Evolutionary conservation across 2,797 vertebrate genomes (phyloP).

Genomic region (Xenentodon cancila): DNA sequence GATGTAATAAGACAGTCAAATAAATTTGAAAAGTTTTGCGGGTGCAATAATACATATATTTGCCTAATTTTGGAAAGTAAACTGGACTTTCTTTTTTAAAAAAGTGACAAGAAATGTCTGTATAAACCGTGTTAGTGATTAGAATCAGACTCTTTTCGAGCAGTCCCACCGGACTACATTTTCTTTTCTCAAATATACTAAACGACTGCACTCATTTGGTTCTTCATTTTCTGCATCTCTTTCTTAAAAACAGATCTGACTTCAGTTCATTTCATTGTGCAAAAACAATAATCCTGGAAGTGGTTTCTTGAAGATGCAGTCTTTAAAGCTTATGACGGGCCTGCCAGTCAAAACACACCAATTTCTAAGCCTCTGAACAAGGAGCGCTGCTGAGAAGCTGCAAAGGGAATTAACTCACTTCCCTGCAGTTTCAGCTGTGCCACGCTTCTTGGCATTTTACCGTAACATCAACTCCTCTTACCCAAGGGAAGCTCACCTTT

Average conservation of each 20-base stretch:
- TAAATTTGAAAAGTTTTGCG: too few relatives aligned
- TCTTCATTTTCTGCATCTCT: conserved; percentile 13
- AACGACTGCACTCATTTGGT: conserved; percentile 9
- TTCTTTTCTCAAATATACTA: neutral
- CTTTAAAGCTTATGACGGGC: conserved; percentile 52
- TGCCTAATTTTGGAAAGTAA: too few relatives aligned
- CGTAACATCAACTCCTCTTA: conserved; percentile 35
- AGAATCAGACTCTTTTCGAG: neutral
- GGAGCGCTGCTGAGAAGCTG: conserved; percentile 50
- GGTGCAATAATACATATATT: too few relatives aligned
- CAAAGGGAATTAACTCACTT: conserved; percentile 53
- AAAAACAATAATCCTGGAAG: conserved; percentile 31
- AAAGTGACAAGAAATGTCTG: too few relatives aligned
- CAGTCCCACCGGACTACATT: neutral
- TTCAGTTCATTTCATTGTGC: conserved; percentile 26
- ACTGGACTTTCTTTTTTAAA: too few relatives aligned
- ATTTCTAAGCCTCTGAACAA: conserved; percentile 42
- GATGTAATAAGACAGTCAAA: too few relatives aligned
- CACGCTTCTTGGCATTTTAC: conserved; percentile 51
- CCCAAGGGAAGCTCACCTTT: conserved; percentile 56
- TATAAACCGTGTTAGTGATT: too few relatives aligned
- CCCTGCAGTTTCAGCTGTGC: conserved; percentile 40
- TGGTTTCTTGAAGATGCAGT: conserved; percentile 34
- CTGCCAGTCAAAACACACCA: conserved; percentile 52
- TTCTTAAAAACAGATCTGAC: conserved; percentile 13